phyloP scores from a whole-genome alignment of 2,888 invertebrate species.

The Plusia festucae region DNA sequence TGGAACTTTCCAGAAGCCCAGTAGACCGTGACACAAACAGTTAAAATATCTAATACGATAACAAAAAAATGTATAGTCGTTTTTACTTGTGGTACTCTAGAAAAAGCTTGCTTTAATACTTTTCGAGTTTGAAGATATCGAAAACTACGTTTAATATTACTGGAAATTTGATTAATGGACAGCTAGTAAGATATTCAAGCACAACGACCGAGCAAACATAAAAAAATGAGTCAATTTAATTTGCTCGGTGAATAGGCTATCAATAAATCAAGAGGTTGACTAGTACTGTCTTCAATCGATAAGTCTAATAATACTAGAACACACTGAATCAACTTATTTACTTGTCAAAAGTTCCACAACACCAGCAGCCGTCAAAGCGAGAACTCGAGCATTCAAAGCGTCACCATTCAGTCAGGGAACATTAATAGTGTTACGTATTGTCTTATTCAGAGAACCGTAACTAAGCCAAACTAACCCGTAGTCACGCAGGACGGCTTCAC shows the following conservation, averaged over 20 bases:
- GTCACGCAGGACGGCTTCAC: conserved; percentile 47
- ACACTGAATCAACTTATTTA: not conserved
- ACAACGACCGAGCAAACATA: not conserved
- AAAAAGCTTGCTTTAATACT: conserved; percentile 29
- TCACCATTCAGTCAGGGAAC: conserved; percentile 52
- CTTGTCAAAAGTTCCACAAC: conserved; percentile 5
- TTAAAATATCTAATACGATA: conserved; percentile 46
- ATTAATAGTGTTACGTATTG: conserved; percentile 54
- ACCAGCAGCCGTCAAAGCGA: conserved; percentile 28
- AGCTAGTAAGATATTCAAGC: not conserved
- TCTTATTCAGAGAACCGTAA: conserved; percentile 61
- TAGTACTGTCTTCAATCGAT: not conserved
- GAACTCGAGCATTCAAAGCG: conserved; percentile 40
- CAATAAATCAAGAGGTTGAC: not conserved
- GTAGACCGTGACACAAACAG: conserved; percentile 63
- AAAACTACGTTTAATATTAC: conserved; percentile 24
- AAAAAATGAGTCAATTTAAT: not conserved
- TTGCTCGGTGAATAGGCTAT: not conserved
- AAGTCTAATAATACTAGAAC: not conserved
- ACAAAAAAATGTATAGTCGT: conserved; percentile 32
- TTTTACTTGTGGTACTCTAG: conserved; percentile 50
- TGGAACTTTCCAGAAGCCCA: conserved; percentile 66
- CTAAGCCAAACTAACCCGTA: conserved; percentile 61
- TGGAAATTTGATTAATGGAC: not conserved
- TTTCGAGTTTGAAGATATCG: conserved; percentile 39